These are phyloP conservation scores for Pachydiplax longipennis DNA, from an alignment of 2,888 invertebrate genomes.

Conservation along the genomic window DNA sequence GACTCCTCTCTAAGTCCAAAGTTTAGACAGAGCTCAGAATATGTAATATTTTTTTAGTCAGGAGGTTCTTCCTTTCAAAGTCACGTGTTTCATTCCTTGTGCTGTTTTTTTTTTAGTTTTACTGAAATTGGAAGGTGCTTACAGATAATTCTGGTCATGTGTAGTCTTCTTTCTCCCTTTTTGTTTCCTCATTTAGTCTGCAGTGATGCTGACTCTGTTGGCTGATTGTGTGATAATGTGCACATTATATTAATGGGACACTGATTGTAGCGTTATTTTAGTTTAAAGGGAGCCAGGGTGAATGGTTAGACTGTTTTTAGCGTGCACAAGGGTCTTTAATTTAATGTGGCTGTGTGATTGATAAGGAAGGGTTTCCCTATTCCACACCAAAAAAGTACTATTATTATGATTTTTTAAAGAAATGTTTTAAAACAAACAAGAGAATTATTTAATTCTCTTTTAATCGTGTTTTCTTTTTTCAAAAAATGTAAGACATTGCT, in stretches of 20 bases:
- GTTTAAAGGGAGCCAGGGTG: conserved; percentile 14
- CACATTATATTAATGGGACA: conserved; percentile 44
- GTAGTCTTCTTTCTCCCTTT: not conserved
- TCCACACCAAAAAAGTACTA: conserved; percentile 30
- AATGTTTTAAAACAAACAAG: not conserved
- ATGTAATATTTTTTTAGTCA: conserved; percentile 23
- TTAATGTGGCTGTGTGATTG: not conserved
- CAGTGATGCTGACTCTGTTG: not conserved
- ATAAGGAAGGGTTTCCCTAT: conserved; percentile 8
- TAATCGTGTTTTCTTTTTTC: not conserved
- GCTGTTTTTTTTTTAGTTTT: conserved; percentile 8
- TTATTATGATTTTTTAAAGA: conserved; percentile 11
- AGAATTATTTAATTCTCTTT: conserved; percentile 19
- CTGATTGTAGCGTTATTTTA: not conserved
- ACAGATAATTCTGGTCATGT: conserved; percentile 22
- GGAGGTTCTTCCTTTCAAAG: not conserved
- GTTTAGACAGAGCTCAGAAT: conserved; percentile 14
- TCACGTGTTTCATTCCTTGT: conserved; percentile 32
- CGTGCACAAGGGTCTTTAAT: not conserved
- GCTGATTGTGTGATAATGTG: conserved; percentile 25
- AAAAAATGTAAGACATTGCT: conserved; percentile 6
- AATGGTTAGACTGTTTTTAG: conserved; percentile 2
- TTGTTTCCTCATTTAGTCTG: not conserved
- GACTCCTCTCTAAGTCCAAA: not conserved
- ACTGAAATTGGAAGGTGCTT: conserved; percentile 23